A percentile compares a stretch with the other conserved stretches of the same genome.
These are phyloP conservation scores for Pandion haliaetus DNA, from an alignment of 2,113 vertebrate species.

Conservation along the genomic window DNA sequence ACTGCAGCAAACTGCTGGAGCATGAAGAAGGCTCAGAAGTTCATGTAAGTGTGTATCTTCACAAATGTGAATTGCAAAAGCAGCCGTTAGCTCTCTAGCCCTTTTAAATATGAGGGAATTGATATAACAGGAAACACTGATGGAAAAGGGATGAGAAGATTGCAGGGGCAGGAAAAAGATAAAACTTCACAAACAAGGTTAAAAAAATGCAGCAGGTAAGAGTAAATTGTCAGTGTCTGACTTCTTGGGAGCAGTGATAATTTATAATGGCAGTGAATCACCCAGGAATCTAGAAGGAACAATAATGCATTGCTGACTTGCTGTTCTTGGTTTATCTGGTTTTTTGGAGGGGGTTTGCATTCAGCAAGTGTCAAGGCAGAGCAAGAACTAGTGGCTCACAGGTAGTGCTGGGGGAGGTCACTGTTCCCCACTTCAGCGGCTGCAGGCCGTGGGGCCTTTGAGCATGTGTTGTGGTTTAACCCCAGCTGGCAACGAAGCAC, in stretches of 20 bases:
- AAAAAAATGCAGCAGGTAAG: neutral
- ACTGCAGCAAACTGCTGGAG: neutral
- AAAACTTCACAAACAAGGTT: neutral
- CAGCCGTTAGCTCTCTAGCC: neutral
- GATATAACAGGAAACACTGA: neutral
- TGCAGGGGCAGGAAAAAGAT: neutral
- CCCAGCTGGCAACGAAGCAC: too few relatives aligned
- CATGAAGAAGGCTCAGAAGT: conserved; percentile 2
- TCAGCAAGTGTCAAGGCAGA: neutral
- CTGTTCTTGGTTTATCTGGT: neutral
- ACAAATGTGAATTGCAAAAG: neutral
- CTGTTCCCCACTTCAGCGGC: neutral
- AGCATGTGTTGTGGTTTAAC: too few relatives aligned
- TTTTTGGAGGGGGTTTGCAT: neutral
- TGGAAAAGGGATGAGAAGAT: neutral
- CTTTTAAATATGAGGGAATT: neutral
- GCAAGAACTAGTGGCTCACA: neutral
- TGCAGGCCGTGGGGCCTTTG: rapidly evolving
- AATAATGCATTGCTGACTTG: rapidly evolving
- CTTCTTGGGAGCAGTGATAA: neutral
- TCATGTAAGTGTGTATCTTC: neutral
- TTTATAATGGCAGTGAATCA: neutral
- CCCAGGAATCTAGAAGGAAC: neutral
- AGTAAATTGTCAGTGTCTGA: neutral
- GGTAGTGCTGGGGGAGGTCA: rapidly evolving